Evolutionary conservation across 2,113 vertebrate species (phyloP).

Genomic region (Rousettus leschenaultii): DNA sequence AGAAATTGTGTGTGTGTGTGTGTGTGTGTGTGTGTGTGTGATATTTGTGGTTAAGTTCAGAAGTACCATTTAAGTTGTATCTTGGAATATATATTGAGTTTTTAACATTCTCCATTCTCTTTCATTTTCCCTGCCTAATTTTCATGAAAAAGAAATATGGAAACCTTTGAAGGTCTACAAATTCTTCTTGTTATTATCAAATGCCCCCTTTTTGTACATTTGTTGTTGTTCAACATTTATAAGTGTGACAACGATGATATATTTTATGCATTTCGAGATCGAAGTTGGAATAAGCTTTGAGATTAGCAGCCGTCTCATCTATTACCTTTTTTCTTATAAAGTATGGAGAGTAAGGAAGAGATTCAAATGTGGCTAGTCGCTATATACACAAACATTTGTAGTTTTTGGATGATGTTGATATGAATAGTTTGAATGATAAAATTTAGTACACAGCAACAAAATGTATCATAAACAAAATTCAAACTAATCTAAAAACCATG

Average conservation of each 20-base stretch:
- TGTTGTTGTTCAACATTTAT: not conserved
- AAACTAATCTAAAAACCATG: not conserved
- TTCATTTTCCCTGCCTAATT: not conserved
- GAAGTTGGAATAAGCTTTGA: not conserved
- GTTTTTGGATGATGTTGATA: not conserved
- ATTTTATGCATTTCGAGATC: not conserved
- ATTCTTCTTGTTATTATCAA: not conserved
- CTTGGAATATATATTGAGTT: not conserved
- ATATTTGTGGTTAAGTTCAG: not conserved
- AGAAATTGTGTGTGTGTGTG: not conserved
- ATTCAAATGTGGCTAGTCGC: not conserved
- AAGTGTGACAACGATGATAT: not conserved
- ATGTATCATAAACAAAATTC: not conserved
- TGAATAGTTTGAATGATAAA: conserved; percentile 17
- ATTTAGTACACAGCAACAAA: not conserved
- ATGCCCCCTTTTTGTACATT: not conserved
- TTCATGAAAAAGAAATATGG: not conserved
- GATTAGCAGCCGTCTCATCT: not conserved
- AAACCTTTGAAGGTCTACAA: not conserved
- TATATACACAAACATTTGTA: not conserved
- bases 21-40: too few relatives aligned
- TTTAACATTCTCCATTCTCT: not conserved
- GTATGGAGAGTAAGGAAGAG: not conserved
- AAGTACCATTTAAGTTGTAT: not conserved
- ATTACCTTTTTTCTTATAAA: not conserved